phyloP scores from a whole-genome alignment of 1,140 invertebrate genomes.

The Zaprionus capensis region DNA sequence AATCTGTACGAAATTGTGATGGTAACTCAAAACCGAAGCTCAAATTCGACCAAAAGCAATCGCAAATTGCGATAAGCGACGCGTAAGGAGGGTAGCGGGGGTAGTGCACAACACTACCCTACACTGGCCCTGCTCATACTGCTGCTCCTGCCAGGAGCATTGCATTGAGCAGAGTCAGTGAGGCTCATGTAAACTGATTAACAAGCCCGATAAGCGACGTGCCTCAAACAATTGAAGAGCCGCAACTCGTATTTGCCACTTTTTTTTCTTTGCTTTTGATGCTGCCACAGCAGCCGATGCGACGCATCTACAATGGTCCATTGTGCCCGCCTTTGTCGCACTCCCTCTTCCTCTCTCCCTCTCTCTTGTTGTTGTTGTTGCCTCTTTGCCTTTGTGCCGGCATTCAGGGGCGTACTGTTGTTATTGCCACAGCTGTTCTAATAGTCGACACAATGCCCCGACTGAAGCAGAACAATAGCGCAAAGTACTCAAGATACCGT shows the following conservation, averaged over 20 bases:
- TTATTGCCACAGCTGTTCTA: slow-evolving; percentile 70
- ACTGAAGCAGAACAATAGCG: slow-evolving; percentile 23
- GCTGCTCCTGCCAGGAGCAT: background rate
- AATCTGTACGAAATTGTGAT: slow-evolving; percentile 69
- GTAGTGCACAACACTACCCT: background rate
- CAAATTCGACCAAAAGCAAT: slow-evolving; percentile 15
- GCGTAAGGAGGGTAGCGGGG: background rate
- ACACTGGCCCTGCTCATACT: background rate
- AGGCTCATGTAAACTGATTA: slow-evolving; percentile 71
- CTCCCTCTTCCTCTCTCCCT: background rate
- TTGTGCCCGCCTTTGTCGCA: slow-evolving; percentile 33
- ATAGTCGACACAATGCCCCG: slow-evolving; percentile 47
- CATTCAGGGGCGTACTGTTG: slow-evolving; percentile 31
- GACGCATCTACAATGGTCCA: slow-evolving; percentile 26
- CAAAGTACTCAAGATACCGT: slow-evolving; percentile 5
- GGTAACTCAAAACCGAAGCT: slow-evolving; percentile 73
- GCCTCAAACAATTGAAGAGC: slow-evolving; percentile 54
- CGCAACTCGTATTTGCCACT: slow-evolving; percentile 63
- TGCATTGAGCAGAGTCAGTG: slow-evolving; percentile 57
- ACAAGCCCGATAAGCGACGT: slow-evolving; percentile 73
- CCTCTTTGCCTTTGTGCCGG: slow-evolving; percentile 21
- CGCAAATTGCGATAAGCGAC: slow-evolving; percentile 18
- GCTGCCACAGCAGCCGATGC: slow-evolving; percentile 10
- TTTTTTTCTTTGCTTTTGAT: slow-evolving; percentile 20
- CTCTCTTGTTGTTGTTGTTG: background rate